Evolutionary conservation across 2,888 invertebrate genomes (phyloP).

Genomic region (Tetragonula carbonaria): DNA sequence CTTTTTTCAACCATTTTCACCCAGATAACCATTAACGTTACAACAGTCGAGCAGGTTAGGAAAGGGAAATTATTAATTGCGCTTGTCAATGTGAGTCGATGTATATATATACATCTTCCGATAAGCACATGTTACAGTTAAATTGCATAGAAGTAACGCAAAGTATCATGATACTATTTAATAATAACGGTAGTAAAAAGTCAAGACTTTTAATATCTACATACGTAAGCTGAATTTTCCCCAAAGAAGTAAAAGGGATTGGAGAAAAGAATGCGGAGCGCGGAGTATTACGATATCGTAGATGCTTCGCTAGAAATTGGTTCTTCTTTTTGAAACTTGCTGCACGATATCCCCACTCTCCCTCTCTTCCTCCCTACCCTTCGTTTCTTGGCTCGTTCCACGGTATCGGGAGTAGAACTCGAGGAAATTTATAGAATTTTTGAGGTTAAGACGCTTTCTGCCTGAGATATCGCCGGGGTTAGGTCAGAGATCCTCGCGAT

Average conservation of each 20-base stretch:
- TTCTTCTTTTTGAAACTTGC: not conserved
- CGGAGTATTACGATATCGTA: not conserved
- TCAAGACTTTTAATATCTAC: not conserved
- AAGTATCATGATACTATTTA: no score
- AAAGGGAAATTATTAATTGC: no score
- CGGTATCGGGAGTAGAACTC: not conserved
- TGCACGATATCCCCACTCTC: not conserved
- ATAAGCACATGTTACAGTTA: no score
- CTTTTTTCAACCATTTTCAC: no score
- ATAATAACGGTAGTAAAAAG: not conserved
- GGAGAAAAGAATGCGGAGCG: not conserved
- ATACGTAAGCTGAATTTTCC: not conserved
- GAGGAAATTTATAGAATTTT: constrained; percentile 13
- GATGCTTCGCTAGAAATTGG: not conserved
- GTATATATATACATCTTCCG: no score
- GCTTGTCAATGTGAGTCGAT: no score
- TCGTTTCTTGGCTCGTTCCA: not conserved
- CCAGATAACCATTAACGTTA: no score
- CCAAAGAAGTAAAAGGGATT: not conserved
- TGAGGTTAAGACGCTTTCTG: not conserved
- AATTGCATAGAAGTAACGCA: no score
- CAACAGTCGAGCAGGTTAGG: no score
- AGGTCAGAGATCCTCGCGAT: not conserved
- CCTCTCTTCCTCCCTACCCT: not conserved
- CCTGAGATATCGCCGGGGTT: not conserved